A percentile compares a stretch with the other conserved stretches of the same genome.
phyloP scores from a whole-genome alignment of 2,113 vertebrate species.

The Chloropsis hardwickii region DNA sequence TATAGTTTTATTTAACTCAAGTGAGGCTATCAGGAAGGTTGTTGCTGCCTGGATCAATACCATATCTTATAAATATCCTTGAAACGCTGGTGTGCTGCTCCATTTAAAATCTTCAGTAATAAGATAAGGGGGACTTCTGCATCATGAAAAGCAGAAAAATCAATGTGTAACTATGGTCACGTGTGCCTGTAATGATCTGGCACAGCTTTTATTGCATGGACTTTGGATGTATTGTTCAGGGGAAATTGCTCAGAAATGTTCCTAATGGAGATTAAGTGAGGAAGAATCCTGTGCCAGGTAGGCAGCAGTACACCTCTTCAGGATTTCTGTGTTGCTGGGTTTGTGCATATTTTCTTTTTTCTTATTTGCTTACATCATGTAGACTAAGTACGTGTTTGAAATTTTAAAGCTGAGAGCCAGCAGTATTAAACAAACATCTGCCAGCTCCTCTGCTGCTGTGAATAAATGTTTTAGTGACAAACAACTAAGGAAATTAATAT shows the following conservation, averaged over 20 bases:
- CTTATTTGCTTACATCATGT: background rate
- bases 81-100: background rate
- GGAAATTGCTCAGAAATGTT: constrained; percentile 41
- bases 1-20: background rate
- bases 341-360: background rate
- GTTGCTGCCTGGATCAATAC: background rate
- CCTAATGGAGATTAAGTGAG: constrained; percentile 21
- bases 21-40: background rate
- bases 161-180: constrained; percentile 19
- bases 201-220: constrained; percentile 34
- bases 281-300: background rate
- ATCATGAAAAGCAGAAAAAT: constrained; percentile 11
- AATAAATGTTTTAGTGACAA: background rate
- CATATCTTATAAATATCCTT: background rate
- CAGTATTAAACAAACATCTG: background rate
- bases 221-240: constrained; percentile 42
- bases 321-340: background rate
- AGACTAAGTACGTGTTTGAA: background rate
- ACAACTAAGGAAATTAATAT: background rate
- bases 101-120: background rate
- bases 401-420: background rate
- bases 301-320: background rate
- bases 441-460: background rate
- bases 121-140: background rate
- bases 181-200: background rate